These are phyloP conservation scores for Eristalis pertinax DNA, from an alignment of 2,888 invertebrate species.

Conservation along the genomic window DNA sequence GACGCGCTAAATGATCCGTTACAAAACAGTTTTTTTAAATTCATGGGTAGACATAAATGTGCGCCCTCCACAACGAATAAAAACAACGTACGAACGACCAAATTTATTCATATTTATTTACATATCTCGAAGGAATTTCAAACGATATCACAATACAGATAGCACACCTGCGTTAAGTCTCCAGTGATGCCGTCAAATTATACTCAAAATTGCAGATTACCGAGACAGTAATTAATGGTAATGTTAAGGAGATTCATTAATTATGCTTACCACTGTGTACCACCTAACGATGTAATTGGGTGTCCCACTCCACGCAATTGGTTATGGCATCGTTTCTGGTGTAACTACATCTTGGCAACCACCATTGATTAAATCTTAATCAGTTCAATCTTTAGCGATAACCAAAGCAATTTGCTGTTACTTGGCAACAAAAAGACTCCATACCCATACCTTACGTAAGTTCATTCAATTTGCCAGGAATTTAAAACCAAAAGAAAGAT, in stretches of 20 bases:
- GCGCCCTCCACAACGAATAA: too few species aligned
- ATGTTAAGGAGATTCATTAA: neutral
- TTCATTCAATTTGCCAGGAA: neutral
- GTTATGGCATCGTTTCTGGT: neutral
- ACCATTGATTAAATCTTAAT: slow-evolving; percentile 1
- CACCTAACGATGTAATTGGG: neutral
- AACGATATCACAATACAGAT: neutral
- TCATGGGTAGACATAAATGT: too few species aligned
- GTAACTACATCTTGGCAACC: neutral
- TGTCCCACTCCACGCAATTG: neutral
- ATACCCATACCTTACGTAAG: neutral
- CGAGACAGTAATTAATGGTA: neutral
- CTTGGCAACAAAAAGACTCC: neutral
- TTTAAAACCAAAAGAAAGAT: neutral
- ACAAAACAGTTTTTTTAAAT: too few species aligned
- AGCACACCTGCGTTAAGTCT: neutral
- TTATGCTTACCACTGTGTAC: neutral
- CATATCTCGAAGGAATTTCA: neutral
- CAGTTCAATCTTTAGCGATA: slow-evolving; percentile 4
- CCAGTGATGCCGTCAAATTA: neutral
- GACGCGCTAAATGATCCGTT: too few species aligned
- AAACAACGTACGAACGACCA: neutral
- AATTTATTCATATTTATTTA: neutral
- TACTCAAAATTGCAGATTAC: neutral
- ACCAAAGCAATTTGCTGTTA: slow-evolving; percentile 22